Percentiles rank a stretch among this genome's conserved stretches.
These are phyloP conservation scores for Drosophila nigromelanica DNA, from an alignment of 1,140 invertebrate genomes.

Conservation along the genomic window DNA sequence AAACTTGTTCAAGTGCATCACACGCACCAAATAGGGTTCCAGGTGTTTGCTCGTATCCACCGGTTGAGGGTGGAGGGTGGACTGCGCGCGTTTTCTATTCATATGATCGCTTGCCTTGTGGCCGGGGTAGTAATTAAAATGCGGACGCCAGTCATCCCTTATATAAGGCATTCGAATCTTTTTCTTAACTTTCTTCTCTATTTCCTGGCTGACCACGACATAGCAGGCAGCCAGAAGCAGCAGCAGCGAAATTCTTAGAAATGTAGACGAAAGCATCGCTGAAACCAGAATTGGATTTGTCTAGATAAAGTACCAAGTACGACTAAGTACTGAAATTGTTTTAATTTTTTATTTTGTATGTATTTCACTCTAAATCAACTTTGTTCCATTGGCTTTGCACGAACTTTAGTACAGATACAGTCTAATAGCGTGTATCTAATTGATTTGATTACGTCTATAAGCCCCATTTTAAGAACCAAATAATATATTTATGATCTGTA, in stretches of 20 bases:
- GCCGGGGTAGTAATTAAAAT: too few relatives aligned
- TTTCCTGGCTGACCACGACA: too few relatives aligned
- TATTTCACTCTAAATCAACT: neutral
- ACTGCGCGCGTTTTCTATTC: too few relatives aligned
- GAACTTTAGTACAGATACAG: neutral
- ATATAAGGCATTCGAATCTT: too few relatives aligned
- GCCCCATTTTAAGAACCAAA: neutral
- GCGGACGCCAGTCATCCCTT: too few relatives aligned
- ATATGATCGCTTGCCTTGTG: too few relatives aligned
- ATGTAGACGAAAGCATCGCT: neutral
- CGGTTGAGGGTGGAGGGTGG: too few relatives aligned
- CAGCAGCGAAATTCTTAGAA: neutral
- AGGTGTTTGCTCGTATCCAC: neutral
- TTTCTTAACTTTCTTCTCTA: too few relatives aligned
- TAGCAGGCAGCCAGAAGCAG: neutral
- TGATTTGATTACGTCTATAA: neutral
- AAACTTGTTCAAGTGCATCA: neutral
- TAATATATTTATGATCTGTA: too few relatives aligned
- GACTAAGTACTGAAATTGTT: neutral
- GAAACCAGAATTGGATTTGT: neutral
- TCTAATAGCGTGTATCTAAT: neutral
- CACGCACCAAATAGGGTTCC: constrained; percentile 14
- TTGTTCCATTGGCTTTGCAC: neutral
- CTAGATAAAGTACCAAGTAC: too few relatives aligned
- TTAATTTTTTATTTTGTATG: too few relatives aligned